Evolutionary conservation across 2,888 invertebrate genomes (phyloP).

Genomic region (Diogma glabrata): DNA sequence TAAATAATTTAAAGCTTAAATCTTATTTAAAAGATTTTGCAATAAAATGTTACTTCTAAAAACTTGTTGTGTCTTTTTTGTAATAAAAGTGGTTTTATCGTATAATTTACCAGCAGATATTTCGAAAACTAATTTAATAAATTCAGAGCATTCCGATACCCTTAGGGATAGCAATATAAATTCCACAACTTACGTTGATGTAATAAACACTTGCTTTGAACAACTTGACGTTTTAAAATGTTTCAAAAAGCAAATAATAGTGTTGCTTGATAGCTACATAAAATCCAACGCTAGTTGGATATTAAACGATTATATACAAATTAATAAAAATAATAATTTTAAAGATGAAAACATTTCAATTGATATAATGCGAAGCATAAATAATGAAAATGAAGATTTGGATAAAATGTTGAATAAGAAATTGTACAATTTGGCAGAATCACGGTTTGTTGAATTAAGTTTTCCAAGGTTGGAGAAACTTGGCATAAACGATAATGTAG

Average conservation of each 20-base stretch:
- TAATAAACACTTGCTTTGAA: no score
- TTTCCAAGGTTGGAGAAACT: not conserved
- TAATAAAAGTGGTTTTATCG: no score
- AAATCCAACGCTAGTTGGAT: conserved; percentile 29
- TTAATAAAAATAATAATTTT: conserved; percentile 24
- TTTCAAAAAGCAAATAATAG: conserved; percentile 34
- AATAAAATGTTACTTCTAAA: no score
- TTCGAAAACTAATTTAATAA: no score
- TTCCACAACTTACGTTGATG: no score
- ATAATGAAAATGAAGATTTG: not conserved
- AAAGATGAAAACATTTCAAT: conserved; percentile 9
- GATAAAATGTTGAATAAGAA: conserved; percentile 31
- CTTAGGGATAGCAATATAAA: no score
- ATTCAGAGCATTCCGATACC: no score
- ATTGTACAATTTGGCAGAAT: conserved; percentile 35
- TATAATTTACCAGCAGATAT: no score
- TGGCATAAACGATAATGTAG: not conserved
- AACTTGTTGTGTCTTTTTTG: no score
- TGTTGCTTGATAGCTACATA: conserved; percentile 36
- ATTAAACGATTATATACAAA: conserved; percentile 27
- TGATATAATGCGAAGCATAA: not conserved
- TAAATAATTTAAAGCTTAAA: no score
- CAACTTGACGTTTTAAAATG: no score
- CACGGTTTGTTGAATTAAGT: conserved; percentile 35
- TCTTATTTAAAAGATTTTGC: no score